Base-by-base conservation (phyloP, 30 jellyfish, hydroid and myxozoan species). In the Sanderia malayensis region DNA sequence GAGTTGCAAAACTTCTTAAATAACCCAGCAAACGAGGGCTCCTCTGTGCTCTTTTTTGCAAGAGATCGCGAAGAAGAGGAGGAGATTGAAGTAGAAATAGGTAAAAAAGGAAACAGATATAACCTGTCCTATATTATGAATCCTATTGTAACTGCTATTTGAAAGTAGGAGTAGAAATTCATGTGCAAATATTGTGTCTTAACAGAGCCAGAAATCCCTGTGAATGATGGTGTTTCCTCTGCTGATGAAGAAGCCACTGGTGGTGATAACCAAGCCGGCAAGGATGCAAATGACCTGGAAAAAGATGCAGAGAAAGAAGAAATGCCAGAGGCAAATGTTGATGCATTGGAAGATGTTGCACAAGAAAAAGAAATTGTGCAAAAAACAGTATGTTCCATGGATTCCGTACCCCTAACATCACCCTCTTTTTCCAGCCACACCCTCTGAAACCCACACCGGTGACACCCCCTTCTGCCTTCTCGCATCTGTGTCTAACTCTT, bases 81-180 rank as follows among this genome's bases (percentile, higher is more conserved):
- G 20, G 95, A 80, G 41, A 69, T 89, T 6, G 97, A 83, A 67
- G 95, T 83, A 19, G 95, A 83, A 67, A 67, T 81, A 1, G 96
- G 96, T 87, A 44, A n/a, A n/a, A n/a, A n/a, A n/a, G n/a, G n/a
- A n/a, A n/a, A n/a, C n/a, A n/a, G n/a, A n/a, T n/a, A n/a, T n/a
- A n/a, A n/a, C n/a, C n/a, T n/a, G n/a, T n/a, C n/a, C n/a, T n/a
- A n/a, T n/a, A n/a, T n/a, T n/a, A n/a, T n/a, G n/a, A n/a, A n/a
- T n/a, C n/a, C n/a, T n/a, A n/a, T n/a, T n/a, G n/a, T n/a, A n/a
- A n/a, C n/a, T n/a, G n/a, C n/a, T n/a, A n/a, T n/a, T n/a, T n/a
- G n/a, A n/a, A n/a, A n/a, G n/a, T n/a, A n/a, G n/a, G n/a, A n/a
- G n/a, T n/a, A n/a, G n/a, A n/a, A n/a, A n/a, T n/a, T n/a, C n/a